phyloP scores from a whole-genome alignment of 2,797 vertebrate species.

The Mergus octosetaceus region DNA sequence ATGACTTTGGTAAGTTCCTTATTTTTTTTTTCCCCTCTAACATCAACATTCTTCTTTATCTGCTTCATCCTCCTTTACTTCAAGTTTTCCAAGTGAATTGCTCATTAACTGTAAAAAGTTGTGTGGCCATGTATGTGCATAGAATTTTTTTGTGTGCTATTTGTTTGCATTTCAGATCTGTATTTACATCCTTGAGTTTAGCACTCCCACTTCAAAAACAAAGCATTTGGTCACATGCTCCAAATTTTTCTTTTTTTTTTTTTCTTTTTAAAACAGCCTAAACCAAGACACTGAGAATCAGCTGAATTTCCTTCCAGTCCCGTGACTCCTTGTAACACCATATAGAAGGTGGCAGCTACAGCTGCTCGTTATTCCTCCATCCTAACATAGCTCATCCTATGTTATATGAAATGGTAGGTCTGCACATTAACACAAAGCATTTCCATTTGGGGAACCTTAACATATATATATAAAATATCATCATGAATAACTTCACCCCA shows the following conservation, averaged over 20 bases:
- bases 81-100: background rate
- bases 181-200: background rate
- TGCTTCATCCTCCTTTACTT: background rate
- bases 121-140: background rate
- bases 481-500: background rate
- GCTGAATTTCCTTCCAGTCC: background rate
- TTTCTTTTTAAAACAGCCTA: background rate
- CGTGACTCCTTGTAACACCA: background rate
- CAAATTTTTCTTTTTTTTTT: background rate
- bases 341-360: background rate
- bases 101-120: background rate
- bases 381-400: background rate
- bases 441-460: background rate
- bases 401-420: background rate
- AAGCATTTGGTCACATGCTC: background rate
- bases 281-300: background rate
- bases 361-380: background rate
- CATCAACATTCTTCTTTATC: background rate
- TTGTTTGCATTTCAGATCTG: background rate
- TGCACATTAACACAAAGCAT: background rate
- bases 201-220: background rate
- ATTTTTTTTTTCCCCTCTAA: background rate
- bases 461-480: background rate
- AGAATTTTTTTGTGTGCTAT: background rate
- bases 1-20: background rate